Conservation (phyloP, 2,888 invertebrate species). For the Dryobotodes eremita region DNA sequence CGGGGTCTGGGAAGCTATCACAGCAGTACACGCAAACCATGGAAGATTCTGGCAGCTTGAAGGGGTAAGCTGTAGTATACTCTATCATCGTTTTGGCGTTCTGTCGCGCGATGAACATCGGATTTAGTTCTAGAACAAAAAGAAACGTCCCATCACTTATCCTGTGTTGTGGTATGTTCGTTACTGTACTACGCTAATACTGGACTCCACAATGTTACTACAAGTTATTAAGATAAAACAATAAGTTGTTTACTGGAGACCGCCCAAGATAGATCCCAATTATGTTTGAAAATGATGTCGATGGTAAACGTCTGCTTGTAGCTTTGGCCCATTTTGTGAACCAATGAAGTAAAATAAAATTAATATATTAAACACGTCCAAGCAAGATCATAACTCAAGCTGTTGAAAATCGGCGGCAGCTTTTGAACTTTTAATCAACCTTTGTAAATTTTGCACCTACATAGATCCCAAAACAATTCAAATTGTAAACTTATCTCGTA, state of each 20-base stretch:
- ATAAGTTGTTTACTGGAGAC: background rate
- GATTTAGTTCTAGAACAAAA: conserved; percentile 71
- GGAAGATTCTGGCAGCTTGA: conserved; percentile 68
- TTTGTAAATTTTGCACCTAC: background rate
- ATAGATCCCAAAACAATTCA: too few species aligned
- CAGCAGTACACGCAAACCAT: conserved; percentile 74
- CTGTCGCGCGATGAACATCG: conserved; percentile 66
- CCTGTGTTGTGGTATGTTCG: conserved; percentile 31
- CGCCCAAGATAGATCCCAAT: background rate
- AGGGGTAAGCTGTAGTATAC: conserved; percentile 72
- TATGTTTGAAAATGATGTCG: background rate
- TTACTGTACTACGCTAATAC: conserved; percentile 8
- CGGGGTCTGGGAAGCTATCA: conserved; percentile 71
- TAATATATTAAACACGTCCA: too few species aligned
- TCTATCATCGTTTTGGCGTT: conserved; percentile 69
- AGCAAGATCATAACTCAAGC: background rate
- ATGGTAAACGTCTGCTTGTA: background rate
- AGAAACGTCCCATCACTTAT: conserved; percentile 68
- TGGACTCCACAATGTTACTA: conserved; percentile 22
- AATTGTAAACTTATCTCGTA: background rate
- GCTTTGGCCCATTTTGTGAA: background rate
- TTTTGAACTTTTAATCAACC: background rate
- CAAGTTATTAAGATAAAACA: background rate
- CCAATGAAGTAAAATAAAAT: background rate
- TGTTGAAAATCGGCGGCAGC: background rate